phyloP scores from a whole-genome alignment of 2,888 invertebrate species.

The Anticlea derivata region DNA sequence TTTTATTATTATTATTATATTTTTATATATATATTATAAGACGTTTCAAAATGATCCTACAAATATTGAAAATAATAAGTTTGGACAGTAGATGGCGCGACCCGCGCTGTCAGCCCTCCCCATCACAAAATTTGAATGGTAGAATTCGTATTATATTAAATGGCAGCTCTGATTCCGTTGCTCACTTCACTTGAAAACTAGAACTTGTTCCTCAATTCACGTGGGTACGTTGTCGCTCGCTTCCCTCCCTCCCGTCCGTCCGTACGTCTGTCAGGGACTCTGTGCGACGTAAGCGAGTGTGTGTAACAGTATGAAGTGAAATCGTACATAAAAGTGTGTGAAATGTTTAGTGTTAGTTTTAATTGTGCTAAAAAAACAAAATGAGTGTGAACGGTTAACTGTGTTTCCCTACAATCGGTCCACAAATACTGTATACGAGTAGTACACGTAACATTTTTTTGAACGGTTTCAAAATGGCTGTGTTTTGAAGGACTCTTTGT shows the following conservation, averaged over 20 bases:
- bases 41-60: no score
- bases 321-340: constrained; percentile 80
- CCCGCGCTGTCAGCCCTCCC: no score
- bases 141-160: constrained; percentile 30
- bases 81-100: no score
- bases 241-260: no score
- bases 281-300: constrained; percentile 80
- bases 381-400: constrained; percentile 81
- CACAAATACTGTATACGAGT: constrained; percentile 61
- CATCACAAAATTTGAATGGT: no score
- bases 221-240: constrained; percentile 59
- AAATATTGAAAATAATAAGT: no score
- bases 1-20: no score
- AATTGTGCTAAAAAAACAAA: constrained; percentile 75
- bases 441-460: constrained; percentile 80
- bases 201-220: constrained; percentile 59
- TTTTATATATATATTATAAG: no score
- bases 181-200: constrained; percentile 37
- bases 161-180: constrained; percentile 49
- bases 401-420: constrained; percentile 51
- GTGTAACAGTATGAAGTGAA: constrained; percentile 83
- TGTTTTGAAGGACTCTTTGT: constrained; percentile 88
- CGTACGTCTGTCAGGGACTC: constrained; percentile 69
- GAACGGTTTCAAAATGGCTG: constrained; percentile 88
- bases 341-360: constrained; percentile 82